These are phyloP conservation scores for Aplocera efformata DNA, from an alignment of 2,888 invertebrate species.

Conservation along the genomic window DNA sequence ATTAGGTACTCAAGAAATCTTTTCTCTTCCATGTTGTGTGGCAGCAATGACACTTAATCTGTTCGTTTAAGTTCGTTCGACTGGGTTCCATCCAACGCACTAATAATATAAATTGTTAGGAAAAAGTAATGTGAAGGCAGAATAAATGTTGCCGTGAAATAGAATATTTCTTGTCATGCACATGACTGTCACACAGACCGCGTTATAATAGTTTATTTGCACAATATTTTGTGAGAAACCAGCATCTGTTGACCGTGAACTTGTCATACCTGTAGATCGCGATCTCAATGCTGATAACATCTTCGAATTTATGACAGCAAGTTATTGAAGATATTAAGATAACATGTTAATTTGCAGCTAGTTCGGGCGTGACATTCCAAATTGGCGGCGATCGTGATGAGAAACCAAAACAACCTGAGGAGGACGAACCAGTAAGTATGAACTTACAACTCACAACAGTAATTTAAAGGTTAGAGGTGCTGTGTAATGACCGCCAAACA, in stretches of 20 bases:
- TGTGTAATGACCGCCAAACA: too few species aligned
- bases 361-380: constrained; percentile 84
- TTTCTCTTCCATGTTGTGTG: background rate
- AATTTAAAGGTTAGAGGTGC: too few species aligned
- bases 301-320: background rate
- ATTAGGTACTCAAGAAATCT: constrained; percentile 1
- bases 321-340: constrained; percentile 6
- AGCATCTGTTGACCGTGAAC: background rate
- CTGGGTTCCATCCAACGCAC: too few species aligned
- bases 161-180: too few species aligned
- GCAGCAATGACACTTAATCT: too few species aligned
- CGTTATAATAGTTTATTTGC: background rate
- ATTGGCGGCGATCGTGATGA: constrained; percentile 83
- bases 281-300: constrained; percentile 2
- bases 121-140: too few species aligned
- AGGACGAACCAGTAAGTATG: constrained; percentile 76
- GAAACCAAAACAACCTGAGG: constrained; percentile 76
- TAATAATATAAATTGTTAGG: too few species aligned
- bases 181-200: too few species aligned
- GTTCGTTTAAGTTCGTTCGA: too few species aligned
- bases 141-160: too few species aligned
- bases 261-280: constrained; percentile 1
- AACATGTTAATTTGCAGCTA: constrained; percentile 50
- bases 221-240: background rate
- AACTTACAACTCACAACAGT: background rate